Evolutionary conservation across 92 coral and sea anemone genomes (phyloP), one percentile per base, ranked within the genome.

Genomic region (Meandrina meandrites): DNA sequence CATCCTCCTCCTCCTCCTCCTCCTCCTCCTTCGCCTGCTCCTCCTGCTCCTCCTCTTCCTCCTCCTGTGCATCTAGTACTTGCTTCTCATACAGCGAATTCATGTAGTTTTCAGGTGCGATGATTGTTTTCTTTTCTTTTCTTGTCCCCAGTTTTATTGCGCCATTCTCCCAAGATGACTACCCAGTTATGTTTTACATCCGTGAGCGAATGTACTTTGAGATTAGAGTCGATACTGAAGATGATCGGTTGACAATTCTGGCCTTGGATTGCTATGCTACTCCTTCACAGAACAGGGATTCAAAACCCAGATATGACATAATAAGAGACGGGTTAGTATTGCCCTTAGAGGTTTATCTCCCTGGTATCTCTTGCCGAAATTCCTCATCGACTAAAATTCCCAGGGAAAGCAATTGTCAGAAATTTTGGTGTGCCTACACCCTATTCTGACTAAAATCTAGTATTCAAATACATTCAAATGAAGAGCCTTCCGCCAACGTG

Each of bases 201-300:
- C 80, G 87, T 22, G 71, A 75, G 24, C 47, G 57, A 54, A 24
- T 84, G 56, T 84, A 34, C 69, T 57, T 56, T 57, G 80, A 75
- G 57, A 7, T 42, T 1, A 36, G 72, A 4, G 87, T 84, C 30
- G 80, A 84, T 35, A 74, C 80, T 3, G 80, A 84, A 42, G 87
- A 84, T 30, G 28, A 47, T 3, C 56, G 80, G 9, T 18, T 84
- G 58, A 8, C 87, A 17, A 75, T 84, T 73, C 19, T 84, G n/a
- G 87, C 87, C 37, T 57, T 84, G 72, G 72, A 84, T 5, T 84
- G 87, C 79, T 84, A 22, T 75, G 80, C 87, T 45, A 84, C 87
- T 11, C 87, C 87, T 17, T 56, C 80, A 1, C 87, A 84, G 57
- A 74, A 74, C 87, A 84, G 80, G 58, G n/a, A 54, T 75, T n/a